Evolutionary conservation across 2,888 invertebrate species (phyloP).

Genomic region (Pedicia rivosa): DNA sequence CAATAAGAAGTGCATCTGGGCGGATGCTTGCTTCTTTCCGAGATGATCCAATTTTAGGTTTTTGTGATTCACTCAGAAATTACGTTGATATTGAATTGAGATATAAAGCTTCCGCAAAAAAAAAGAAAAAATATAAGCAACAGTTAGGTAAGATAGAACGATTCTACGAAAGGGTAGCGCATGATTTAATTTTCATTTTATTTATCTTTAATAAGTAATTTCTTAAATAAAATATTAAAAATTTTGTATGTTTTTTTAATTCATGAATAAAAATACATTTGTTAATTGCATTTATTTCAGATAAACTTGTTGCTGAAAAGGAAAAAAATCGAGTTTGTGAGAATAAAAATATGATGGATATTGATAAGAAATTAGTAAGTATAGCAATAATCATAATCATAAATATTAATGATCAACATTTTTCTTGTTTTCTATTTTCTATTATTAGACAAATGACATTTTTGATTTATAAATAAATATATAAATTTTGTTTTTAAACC

Average conservation of each 20-base stretch:
- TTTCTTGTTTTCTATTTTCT: background rate
- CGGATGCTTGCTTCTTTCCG: constrained; percentile 26
- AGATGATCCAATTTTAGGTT: constrained; percentile 48
- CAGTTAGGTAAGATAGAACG: constrained; percentile 36
- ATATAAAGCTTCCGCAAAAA: constrained; percentile 39
- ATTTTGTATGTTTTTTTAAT: too few species aligned
- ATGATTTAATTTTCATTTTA: too few species aligned
- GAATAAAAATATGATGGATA: constrained; percentile 6
- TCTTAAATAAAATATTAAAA: too few species aligned
- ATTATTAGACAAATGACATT: background rate
- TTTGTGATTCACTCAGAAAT: constrained; percentile 41
- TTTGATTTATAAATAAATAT: too few species aligned
- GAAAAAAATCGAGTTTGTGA: background rate
- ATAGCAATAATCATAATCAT: too few species aligned
- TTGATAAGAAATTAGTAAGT: constrained; percentile 1
- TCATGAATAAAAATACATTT: too few species aligned
- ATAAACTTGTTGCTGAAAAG: constrained; percentile 10
- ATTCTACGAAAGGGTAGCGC: constrained; percentile 4
- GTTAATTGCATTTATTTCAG: background rate
- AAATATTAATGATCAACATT: too few species aligned
- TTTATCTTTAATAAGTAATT: too few species aligned
- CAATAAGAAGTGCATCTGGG: constrained; percentile 17
- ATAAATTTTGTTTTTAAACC: too few species aligned
- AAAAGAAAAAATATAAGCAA: constrained; percentile 39
- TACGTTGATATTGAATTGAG: constrained; percentile 54